Base-by-base conservation (phyloP, 1,140 invertebrate species). In the Caenorhabditis tropicalis region DNA sequence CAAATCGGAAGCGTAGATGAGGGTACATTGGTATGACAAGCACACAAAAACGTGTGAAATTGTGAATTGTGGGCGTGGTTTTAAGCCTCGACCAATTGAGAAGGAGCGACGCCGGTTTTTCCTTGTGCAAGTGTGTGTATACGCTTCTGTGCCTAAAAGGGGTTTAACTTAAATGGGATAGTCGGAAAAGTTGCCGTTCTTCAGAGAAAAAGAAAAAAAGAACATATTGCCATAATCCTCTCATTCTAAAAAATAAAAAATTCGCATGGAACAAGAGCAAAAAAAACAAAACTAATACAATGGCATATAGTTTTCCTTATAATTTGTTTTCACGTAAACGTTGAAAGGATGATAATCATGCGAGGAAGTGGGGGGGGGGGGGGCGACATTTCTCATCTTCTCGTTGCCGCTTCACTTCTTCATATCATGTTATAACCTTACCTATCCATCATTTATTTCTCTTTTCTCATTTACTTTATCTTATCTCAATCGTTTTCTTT, bases 61-160 rank as follows among this genome's bases (percentile, higher is more conserved):
- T 74, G 65, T 46, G 65, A 74, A 74, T 74, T 74, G 36, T 74
- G 65, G 65, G 65, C 65, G 65, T 12, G 36, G 65, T 31, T 74
- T 74, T 74, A 74, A 74, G 65, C 65, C 65, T 43, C 65, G n/a
- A 74, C 65, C 65, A 74, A 74, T 74, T 74, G 65, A 74, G 65
- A 74, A 74, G 65, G 65, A 74, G 65, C 65, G 60, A 70, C 31
- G 65, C 36, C 36, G 36, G n/a, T 21, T 24, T 10, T 65, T 65
- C 3, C 36, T 9, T 36, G 31, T 65, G 10, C 3, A 31, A 29
- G 33, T 74, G n/a, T 58, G 53, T 58, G 27, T 27, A 36, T 74
- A 74, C 65, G 65, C 65, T 74, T 74, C 43, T 39, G 65, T 74
- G 65, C 36, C 36, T n/a, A 74, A 43, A 9, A 43, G 65, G n/a